A percentile compares a stretch with the other conserved stretches of the same genome.
These are phyloP conservation scores for Aurelia sp. DNA, from an alignment of 30 jellyfish, hydroid and myxozoan species.

Conservation along the genomic window DNA sequence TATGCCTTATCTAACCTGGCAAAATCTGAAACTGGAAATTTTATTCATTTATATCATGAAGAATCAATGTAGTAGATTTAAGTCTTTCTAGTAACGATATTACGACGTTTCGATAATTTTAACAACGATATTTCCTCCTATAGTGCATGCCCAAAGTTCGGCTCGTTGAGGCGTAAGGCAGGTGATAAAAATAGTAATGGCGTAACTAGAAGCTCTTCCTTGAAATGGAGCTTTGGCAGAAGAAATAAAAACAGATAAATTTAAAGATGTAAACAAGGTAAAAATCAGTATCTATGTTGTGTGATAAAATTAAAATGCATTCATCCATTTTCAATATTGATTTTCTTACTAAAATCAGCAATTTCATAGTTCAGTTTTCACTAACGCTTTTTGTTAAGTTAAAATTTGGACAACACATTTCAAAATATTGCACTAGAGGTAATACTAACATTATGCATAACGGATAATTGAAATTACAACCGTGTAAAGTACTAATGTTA, in stretches of 20 bases:
- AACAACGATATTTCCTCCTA: slow-evolving; percentile 64
- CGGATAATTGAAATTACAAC: no score
- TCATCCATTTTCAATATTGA: neutral
- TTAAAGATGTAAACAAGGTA: slow-evolving; percentile 26
- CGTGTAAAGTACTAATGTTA: no score
- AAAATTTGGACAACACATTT: neutral
- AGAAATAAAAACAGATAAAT: slow-evolving; percentile 71
- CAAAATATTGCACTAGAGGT: no score
- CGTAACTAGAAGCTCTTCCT: slow-evolving; percentile 78
- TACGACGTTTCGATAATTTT: neutral
- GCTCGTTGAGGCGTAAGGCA: slow-evolving; percentile 81
- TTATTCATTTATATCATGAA: no score
- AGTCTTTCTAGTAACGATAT: no score
- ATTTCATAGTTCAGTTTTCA: neutral
- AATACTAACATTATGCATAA: no score
- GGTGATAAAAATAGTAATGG: slow-evolving; percentile 73
- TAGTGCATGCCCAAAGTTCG: slow-evolving; percentile 78
- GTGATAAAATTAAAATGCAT: slow-evolving; percentile 16
- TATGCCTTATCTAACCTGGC: no score
- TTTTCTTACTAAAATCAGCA: neutral
- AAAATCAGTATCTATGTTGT: slow-evolving; percentile 17
- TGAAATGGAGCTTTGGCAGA: slow-evolving; percentile 84
- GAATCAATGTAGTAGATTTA: no score
- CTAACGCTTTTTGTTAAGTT: neutral
- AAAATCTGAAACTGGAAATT: no score